Base-by-base conservation (phyloP, 2,113 vertebrate species). In the Anguilla japonica region DNA sequence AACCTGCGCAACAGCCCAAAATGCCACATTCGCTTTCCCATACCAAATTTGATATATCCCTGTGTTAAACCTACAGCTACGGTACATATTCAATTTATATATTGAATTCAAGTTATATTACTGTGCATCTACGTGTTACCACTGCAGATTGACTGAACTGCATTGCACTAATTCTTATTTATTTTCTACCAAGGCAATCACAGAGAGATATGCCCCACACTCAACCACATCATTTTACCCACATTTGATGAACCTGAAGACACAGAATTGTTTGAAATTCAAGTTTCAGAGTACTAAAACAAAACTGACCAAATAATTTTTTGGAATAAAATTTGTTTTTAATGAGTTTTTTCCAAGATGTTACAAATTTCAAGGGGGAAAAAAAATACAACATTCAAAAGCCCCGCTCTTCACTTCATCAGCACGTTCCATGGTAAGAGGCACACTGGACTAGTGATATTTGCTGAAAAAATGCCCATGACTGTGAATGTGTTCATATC, bases 361-460 rank as follows among this genome's bases (percentile, higher is more conserved):
- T 93, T 91, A 53, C 50, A 53, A 53, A 53, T 53, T 53, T 14
- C 4, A 46, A 46, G 34, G 43, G 43, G 43, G 13, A 53, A 53
- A 53, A 53, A 4, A 46, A 46, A 91, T 88, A 94, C 90, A 90
- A 94, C 88, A 94, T 93, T 91, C 87, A 86, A 78, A 90, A 91
- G 83, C 29, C 60, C 81, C 87, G 50, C 84, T 46, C 91, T 43
- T 53, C 87, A 87, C 50, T 91, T 91, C 92, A 90, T 90, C 63
- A 56, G 85, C 83, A 87, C 82, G 83, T 91, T 90, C 92, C 86
- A 91, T 90, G 85, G 88, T 89, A 87, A 93, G 90, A 93, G 86
- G 86, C 84, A 81, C 46, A 90, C 57, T 88, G 78, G 82, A 83
- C 87, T 85, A 87, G 86, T 50, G 89, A 82, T 15, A 75, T 91